Evolutionary conservation across 1,140 invertebrate genomes (phyloP).

Genomic region (Danaus melanippus): DNA sequence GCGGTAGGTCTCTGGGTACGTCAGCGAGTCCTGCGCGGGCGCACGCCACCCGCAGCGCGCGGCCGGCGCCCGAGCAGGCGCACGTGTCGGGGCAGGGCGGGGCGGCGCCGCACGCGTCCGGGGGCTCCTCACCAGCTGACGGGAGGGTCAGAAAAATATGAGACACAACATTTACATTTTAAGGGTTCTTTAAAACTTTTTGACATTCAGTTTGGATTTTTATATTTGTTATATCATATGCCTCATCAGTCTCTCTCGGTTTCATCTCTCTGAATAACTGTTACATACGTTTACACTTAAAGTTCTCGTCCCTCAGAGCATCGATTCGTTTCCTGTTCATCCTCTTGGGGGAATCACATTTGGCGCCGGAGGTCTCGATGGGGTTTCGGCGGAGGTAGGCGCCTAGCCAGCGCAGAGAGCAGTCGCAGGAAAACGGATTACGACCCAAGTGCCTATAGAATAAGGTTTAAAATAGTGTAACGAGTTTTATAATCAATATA

Average conservation of each 20-base stretch:
- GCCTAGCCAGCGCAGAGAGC: slow-evolving; percentile 95
- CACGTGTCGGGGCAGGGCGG: slow-evolving; percentile 49
- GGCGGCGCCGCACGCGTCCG: slow-evolving; percentile 34
- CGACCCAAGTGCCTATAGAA: slow-evolving; percentile 89
- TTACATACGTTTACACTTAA: slow-evolving; percentile 93
- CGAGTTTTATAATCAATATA: background rate
- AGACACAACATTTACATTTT: background rate
- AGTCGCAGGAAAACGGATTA: slow-evolving; percentile 99
- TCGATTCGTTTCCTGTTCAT: slow-evolving; percentile 92
- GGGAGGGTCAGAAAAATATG: background rate
- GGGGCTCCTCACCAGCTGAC: slow-evolving; percentile 44
- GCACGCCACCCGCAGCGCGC: slow-evolving; percentile 93
- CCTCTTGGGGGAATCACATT: slow-evolving; percentile 93
- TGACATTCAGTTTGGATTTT: too few species aligned
- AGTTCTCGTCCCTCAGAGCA: slow-evolving; percentile 91
- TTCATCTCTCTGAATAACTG: background rate
- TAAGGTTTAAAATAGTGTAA: background rate
- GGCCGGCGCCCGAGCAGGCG: slow-evolving; percentile 76
- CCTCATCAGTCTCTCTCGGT: too few species aligned
- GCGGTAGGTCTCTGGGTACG: slow-evolving; percentile 92
- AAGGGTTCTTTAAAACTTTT: too few species aligned
- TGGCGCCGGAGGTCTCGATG: slow-evolving; percentile 96
- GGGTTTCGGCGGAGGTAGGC: slow-evolving; percentile 92
- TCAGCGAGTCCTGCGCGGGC: slow-evolving; percentile 84
- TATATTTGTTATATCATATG: too few species aligned